A percentile compares a stretch with the other conserved stretches of the same genome.
These are phyloP conservation scores for Struthio camelus DNA, from an alignment of 2,113 vertebrate species.

Conservation along the genomic window DNA sequence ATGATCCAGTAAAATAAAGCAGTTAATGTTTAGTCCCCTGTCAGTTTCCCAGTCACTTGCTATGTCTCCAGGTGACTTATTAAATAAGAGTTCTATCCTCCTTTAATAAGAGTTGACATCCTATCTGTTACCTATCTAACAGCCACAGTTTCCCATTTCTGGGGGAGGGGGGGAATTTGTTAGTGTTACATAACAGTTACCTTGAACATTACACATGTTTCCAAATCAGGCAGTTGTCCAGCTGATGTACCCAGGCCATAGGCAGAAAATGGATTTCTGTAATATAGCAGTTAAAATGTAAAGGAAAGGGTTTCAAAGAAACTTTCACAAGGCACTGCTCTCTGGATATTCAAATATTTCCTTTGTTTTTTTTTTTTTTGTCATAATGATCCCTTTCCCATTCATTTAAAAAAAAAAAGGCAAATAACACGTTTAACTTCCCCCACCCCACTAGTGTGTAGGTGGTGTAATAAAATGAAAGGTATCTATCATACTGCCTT, in stretches of 20 bases:
- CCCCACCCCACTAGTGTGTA: not conserved
- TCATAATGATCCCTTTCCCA: not conserved
- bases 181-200: conserved; percentile 72
- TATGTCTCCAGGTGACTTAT: conserved; percentile 23
- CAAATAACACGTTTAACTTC: not conserved
- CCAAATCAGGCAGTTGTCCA: conserved; percentile 59
- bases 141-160: conserved; percentile 23
- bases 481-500: not conserved
- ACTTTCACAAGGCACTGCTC: conserved; percentile 23
- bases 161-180: not conserved
- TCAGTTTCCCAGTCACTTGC: not conserved
- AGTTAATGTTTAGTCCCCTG: not conserved
- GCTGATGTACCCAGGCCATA: conserved; percentile 20
- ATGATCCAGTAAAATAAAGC: conserved; percentile 20
- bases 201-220: conserved; percentile 60
- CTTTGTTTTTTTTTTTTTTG: not conserved
- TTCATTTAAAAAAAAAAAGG: not conserved
- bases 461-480: not conserved
- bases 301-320: not conserved
- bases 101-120: conserved; percentile 23
- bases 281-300: not conserved
- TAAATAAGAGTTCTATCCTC: not conserved
- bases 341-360: not conserved
- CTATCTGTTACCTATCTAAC: conserved; percentile 59
- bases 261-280: not conserved